Conservation (phyloP, 1,140 invertebrate species). For the Luehdorfia chinensis region DNA sequence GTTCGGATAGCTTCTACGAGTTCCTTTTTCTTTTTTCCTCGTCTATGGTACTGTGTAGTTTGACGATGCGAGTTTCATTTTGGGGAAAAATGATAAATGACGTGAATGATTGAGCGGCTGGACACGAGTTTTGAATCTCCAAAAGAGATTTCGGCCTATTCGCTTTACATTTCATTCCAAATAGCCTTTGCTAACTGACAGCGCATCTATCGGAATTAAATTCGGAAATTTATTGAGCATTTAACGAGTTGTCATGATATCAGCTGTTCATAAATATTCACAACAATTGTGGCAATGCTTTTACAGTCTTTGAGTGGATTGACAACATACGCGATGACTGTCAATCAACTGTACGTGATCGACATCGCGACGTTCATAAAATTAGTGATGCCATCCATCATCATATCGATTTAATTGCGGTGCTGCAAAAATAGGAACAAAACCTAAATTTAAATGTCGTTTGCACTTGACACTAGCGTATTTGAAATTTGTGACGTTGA, state of each 20-base stretch:
- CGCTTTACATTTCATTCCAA: constrained; percentile 47
- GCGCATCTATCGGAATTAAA: constrained; percentile 54
- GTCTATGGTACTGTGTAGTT: constrained; percentile 66
- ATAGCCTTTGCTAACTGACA: constrained; percentile 44
- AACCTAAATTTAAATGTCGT: constrained; percentile 19
- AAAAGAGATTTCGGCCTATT: constrained; percentile 58
- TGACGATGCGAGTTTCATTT: constrained; percentile 66
- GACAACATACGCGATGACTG: too few relatives aligned
- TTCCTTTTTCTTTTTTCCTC: constrained; percentile 55
- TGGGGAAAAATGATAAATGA: constrained; percentile 72
- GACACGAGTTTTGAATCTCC: too few relatives aligned
- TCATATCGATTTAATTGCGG: constrained; percentile 41
- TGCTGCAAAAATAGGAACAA: constrained; percentile 11
- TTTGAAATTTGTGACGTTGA: constrained; percentile 42
- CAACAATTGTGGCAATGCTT: constrained; percentile 51
- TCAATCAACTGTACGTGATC: too few relatives aligned
- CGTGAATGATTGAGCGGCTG: constrained; percentile 73
- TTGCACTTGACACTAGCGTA: constrained; percentile 36
- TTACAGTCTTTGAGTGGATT: constrained; percentile 59
- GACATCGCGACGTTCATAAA: constrained; percentile 54
- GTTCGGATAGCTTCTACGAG: constrained; percentile 58
- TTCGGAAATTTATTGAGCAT: constrained; percentile 51
- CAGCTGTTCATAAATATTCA: constrained; percentile 70
- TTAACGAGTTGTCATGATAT: constrained; percentile 57
- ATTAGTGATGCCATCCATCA: constrained; percentile 33